Evolutionary conservation across 2,113 vertebrate species (phyloP).

Genomic region (Zingel zingel): DNA sequence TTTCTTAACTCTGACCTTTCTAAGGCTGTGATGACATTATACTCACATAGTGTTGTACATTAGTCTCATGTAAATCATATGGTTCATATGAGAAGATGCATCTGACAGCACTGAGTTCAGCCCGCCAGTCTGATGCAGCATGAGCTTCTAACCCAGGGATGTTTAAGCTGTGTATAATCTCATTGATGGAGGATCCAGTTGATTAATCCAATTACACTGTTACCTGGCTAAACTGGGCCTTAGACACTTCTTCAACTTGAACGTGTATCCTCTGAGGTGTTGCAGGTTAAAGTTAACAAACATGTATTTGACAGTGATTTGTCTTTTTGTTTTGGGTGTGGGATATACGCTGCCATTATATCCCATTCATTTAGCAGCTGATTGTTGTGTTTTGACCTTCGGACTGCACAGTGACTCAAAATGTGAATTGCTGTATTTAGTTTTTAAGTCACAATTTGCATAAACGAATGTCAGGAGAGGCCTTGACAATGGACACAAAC

Average conservation of each 20-base stretch:
- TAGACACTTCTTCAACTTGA: background rate
- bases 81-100: background rate
- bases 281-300: background rate
- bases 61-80: conserved; percentile 4
- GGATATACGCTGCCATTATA: background rate
- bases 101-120: background rate
- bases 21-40: background rate
- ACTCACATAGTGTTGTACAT: background rate
- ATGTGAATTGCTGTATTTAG: background rate
- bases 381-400: conserved; percentile 4
- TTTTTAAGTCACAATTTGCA: background rate
- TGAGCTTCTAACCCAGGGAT: conserved; percentile 34
- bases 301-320: background rate
- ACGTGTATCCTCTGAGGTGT: background rate
- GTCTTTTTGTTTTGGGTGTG: background rate
- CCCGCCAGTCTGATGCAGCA: conserved; percentile 3
- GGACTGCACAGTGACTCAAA: background rate
- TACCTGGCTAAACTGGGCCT: conserved; percentile 27
- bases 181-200: conserved; percentile 70
- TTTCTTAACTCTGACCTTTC: background rate
- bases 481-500: background rate
- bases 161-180: conserved; percentile 75
- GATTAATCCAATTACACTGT: conserved; percentile 79
- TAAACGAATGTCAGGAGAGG: background rate
- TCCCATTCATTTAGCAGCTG: background rate